Evolutionary conservation across 2,888 invertebrate genomes (phyloP), one percentile per base, ranked within the genome.

Genomic region (Lissocephala sabroskyi): DNA sequence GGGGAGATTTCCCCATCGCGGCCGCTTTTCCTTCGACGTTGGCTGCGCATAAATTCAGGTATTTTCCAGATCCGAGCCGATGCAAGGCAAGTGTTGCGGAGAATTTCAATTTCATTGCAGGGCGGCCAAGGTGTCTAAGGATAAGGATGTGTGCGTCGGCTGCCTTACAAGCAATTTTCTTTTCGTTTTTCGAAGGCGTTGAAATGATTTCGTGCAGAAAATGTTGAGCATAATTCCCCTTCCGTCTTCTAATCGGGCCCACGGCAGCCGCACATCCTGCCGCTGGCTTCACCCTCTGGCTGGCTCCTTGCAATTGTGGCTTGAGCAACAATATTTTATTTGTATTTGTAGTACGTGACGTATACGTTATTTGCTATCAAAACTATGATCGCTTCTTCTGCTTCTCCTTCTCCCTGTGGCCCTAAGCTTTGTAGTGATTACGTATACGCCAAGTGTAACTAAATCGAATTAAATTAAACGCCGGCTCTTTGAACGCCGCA

Each of bases 221-320:
- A 77, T 79, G 62, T 71, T 62, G 47, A 71, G 56, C 65, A 79
- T 71, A 68, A 74, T 77, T 76, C n/a, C n/a, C n/a, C n/a, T n/a
- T n/a, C n/a, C n/a, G n/a, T 68, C 37, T 61, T 71, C 79, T 68
- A 68, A 68, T 75, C 79, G 76, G 23, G 11, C 33, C 14, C 4
- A 3, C 13, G 4, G 37, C 19, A 37, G 30, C 35, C 30, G 11
- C 4, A 6, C 11, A 10, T 6, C 6, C 35, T 3, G 6, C 16
- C 14, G 6, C 3, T 14, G 45, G 41, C 35, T 46, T 47, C 32
- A 11, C 33, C n/a, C 41, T 45, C 41, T 41, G 7, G 13, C 16
- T 28, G 11, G 32, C 26, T 1, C n/a, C n/a, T 39, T 23, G 3
- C 7, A 23, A 23, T 5, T 3, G 11, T 16, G 10, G 36, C 18